Evolutionary conservation across 2,888 invertebrate genomes (phyloP), one percentile per base, ranked within the genome.

Genomic region (Cactoblastis cactorum): DNA sequence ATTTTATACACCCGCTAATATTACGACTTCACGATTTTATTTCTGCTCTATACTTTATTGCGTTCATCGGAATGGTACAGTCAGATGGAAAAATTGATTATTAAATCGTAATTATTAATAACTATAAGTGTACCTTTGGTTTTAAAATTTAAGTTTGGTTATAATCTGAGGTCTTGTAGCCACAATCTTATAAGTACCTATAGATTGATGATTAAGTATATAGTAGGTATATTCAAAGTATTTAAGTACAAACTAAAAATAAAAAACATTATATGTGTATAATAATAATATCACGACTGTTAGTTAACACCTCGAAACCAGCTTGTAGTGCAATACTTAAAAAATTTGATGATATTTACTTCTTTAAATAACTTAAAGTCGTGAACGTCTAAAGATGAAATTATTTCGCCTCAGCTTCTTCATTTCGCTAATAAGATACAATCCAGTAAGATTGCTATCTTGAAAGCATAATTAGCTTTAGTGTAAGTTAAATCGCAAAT

Each of bases 401-500:
- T 17, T 6, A 34, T 17, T 68, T 57, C 78, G 71, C 80, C 72
- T 62, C 62, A 81, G 51, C 57, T 85, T 75, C 80, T 56, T 51
- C 61, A 72, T 34, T 33, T 39, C 5, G 5, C 11, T 82, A 82
- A 85, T 84, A 80, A 80, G 74, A 80, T 71, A 77, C 77, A 80
- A 82, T 78, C 77, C 70, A 68, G 65, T 71, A 66, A 80, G 80
- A 83, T 84, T 77, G 71, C 72, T 69, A 80, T 80, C 76, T 59
- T 63, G 62, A 58, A 65, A 61, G 70, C 80, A 79, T 75, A 77
- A 80, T 80, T 79, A 74, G 69, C 75, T 69, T 79, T 78, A 76
- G 78, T 73, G 73, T 74, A 76, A 78, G 77, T 74, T 83, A 85
- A 88, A 86, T 83, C 76, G 83, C 74, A 85, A 85, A 87, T 84